Base-by-base conservation (phyloP, 1,140 invertebrate species). In the Eciton burchellii region DNA sequence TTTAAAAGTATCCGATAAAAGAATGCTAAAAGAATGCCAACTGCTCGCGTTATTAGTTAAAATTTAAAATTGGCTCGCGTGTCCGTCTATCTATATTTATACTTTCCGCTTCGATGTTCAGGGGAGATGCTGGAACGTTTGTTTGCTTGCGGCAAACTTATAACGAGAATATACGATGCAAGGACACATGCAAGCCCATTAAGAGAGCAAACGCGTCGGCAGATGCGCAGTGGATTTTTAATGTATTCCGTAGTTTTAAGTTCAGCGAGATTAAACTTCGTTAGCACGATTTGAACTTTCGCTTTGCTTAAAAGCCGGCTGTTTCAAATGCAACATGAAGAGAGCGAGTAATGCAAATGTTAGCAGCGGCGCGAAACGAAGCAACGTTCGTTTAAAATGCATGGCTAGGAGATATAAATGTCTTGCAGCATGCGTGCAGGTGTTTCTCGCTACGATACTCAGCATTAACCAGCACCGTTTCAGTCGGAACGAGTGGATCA, bases 401-500 rank as follows among this genome's bases (percentile, higher is more conserved):
- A 63, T 26, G 72, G 72, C 41, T 63, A 43, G 35, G 52, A 41
- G 29, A 54, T 65, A 57, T 43, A 54, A 65, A 66, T 77, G 16
- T 35, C 21, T 56, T 68, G 16, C 21, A 54, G 14, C 12, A 14
- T 24, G 29, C 29, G 21, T 68, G 29, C 62, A 43, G 12, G n/a
- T 68, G 35, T 45, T 56, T 56, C 43, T 35, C 47, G 49, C 62
- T 43, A 19, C 2, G 1, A 41, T 35, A 6, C 59, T 56, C 49
- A 21, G 12, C 26, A 24, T 54, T 49, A 77, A 77, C 26, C n/a
- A 63, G 60, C 56, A 21, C 19, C 1, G 14, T 45, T 54, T 45
- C 57, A 29, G 56, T 79, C 52, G 62, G 47, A 56, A 77, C n/a
- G 35, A 63, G n/a, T 56, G 41, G 41, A 79, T 79, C 56, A 57